phyloP scores from a whole-genome alignment of 2,888 invertebrate species.

The Chelonus formosanus region DNA sequence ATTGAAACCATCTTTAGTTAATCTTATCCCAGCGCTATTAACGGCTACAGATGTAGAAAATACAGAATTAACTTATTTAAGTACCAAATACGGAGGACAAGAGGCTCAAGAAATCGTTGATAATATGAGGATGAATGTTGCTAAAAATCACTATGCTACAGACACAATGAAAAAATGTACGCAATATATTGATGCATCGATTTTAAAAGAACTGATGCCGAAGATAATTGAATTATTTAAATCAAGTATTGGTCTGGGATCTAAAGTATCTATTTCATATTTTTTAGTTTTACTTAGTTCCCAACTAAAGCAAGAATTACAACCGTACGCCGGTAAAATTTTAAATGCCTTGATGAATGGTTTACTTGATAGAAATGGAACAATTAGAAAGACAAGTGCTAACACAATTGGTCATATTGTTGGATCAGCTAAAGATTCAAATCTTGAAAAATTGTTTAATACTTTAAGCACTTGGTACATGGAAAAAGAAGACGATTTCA shows the following conservation, averaged over 20 bases:
- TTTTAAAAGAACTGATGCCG: slow-evolving; percentile 82
- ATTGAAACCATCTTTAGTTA: slow-evolving; percentile 82
- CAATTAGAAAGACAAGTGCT: slow-evolving; percentile 85
- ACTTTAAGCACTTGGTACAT: slow-evolving; percentile 74
- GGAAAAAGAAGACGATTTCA: slow-evolving; percentile 78
- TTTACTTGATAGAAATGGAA: slow-evolving; percentile 83
- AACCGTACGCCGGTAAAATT: slow-evolving; percentile 73
- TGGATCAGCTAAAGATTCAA: slow-evolving; percentile 80
- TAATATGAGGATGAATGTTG: slow-evolving; percentile 80
- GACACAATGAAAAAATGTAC: slow-evolving; percentile 84
- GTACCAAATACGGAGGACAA: slow-evolving; percentile 75
- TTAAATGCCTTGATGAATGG: slow-evolving; percentile 76
- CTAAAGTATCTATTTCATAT: slow-evolving; percentile 83
- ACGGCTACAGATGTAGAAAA: slow-evolving; percentile 87
- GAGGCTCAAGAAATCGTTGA: slow-evolving; percentile 82
- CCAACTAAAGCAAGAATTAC: slow-evolving; percentile 67
- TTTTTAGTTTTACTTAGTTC: slow-evolving; percentile 75
- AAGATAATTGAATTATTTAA: slow-evolving; percentile 84
- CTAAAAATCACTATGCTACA: slow-evolving; percentile 86
- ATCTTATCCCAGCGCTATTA: slow-evolving; percentile 83
- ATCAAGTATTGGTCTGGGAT: slow-evolving; percentile 82
- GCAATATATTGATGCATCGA: slow-evolving; percentile 78
- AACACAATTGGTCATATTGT: slow-evolving; percentile 86
- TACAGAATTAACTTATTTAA: slow-evolving; percentile 78
- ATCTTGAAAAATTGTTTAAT: slow-evolving; percentile 72